Conservation (phyloP, 1,140 invertebrate genomes). For the Drosophila funebris region DNA sequence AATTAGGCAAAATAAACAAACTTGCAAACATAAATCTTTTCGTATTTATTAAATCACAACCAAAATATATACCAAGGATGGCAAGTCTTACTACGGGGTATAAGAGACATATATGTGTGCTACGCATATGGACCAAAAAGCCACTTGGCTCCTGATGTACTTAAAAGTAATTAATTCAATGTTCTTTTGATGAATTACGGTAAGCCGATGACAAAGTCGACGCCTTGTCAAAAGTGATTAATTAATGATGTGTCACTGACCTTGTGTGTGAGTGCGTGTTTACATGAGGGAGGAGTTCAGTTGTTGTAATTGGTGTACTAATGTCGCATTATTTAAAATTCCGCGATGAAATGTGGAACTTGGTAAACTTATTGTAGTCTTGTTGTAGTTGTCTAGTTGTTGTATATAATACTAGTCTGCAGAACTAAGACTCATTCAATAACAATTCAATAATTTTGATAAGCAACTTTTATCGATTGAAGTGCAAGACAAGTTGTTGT, state of each 20-base stretch:
- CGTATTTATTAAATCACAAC: no score
- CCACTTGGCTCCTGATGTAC: conserved; percentile 34
- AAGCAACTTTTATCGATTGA: not conserved
- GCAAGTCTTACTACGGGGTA: not conserved
- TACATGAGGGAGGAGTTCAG: no score
- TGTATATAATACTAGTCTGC: no score
- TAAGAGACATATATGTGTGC: conserved; percentile 12
- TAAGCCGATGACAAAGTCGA: conserved; percentile 44
- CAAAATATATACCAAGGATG: not conserved
- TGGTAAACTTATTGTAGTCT: no score
- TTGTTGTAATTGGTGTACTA: not conserved
- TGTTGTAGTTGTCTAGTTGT: no score
- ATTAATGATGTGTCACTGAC: conserved; percentile 33
- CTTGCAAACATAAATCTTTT: no score
- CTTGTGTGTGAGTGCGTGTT: not conserved
- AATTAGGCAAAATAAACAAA: no score
- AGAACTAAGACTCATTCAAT: not conserved
- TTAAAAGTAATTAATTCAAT: conserved; percentile 65
- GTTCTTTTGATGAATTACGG: conserved; percentile 50
- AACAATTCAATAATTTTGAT: not conserved
- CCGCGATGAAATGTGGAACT: no score
- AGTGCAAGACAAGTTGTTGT: not conserved
- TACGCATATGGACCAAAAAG: conserved; percentile 21
- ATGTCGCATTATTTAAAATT: no score
- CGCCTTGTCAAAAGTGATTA: conserved; percentile 57